A percentile compares a stretch with the other conserved stretches of the same genome.
Evolutionary conservation across 2,888 invertebrate genomes (phyloP).

Genomic region (Leptinotarsa peninsularis): DNA sequence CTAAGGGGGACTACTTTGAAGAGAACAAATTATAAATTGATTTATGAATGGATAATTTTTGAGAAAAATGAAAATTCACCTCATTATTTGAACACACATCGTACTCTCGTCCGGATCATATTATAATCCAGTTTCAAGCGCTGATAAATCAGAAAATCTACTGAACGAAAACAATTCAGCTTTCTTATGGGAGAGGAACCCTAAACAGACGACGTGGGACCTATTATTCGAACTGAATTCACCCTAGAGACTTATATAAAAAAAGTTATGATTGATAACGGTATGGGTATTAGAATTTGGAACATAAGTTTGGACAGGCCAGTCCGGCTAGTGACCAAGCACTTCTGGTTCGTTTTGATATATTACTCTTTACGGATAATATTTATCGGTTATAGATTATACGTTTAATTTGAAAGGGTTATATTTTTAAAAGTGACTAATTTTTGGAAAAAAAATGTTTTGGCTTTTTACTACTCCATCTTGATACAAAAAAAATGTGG

Average conservation of each 20-base stretch:
- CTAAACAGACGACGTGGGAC: conserved; percentile 29
- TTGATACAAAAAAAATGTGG: too few species aligned
- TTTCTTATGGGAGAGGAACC: background rate
- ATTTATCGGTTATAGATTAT: too few species aligned
- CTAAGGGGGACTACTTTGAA: too few species aligned
- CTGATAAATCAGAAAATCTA: background rate
- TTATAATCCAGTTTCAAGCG: background rate
- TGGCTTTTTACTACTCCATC: too few species aligned
- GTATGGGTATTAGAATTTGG: conserved; percentile 20
- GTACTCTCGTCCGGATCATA: background rate
- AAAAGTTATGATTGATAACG: conserved; percentile 35
- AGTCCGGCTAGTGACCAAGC: background rate
- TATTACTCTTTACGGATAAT: too few species aligned
- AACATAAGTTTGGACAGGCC: background rate
- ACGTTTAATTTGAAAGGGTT: too few species aligned
- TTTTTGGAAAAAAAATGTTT: too few species aligned
- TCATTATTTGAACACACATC: too few species aligned
- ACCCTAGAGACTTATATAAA: conserved; percentile 30
- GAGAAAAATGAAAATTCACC: too few species aligned
- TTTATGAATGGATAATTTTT: too few species aligned
- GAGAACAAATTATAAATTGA: too few species aligned
- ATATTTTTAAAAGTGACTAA: too few species aligned
- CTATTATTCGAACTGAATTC: conserved; percentile 32
- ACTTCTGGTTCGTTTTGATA: background rate
- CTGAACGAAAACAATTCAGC: conserved; percentile 7